These are phyloP conservation scores for Hystrix cristata DNA, from an alignment of 2,113 vertebrate genomes.

Conservation along the genomic window DNA sequence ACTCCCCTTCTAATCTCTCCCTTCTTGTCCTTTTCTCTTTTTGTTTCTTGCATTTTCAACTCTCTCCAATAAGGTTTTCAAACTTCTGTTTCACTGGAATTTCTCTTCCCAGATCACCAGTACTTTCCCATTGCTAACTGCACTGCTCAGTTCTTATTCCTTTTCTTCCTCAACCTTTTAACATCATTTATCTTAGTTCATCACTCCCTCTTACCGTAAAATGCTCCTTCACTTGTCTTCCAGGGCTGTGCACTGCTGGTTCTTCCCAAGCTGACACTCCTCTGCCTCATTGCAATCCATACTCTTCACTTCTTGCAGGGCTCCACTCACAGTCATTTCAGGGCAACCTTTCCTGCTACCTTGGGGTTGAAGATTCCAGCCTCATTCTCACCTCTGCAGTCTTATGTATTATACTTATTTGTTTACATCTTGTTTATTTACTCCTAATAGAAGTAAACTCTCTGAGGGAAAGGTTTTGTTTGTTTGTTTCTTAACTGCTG, in stretches of 20 bases:
- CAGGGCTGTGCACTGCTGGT: background rate
- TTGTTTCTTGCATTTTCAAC: background rate
- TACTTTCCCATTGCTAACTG: background rate
- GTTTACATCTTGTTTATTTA: background rate
- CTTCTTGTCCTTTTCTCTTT: background rate
- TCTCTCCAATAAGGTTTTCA: background rate
- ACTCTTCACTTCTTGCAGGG: background rate
- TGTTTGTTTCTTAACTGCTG: background rate
- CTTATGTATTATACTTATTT: background rate
- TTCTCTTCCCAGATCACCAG: background rate
- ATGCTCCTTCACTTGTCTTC: background rate
- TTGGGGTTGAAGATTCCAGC: background rate
- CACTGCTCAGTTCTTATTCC: background rate
- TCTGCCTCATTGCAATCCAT: background rate
- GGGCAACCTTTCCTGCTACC: background rate
- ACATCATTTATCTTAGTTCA: background rate
- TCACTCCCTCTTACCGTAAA: background rate
- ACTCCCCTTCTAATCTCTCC: background rate
- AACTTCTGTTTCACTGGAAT: background rate
- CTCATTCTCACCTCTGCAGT: background rate
- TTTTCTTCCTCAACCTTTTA: background rate
- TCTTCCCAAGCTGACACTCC: background rate
- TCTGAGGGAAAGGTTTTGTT: background rate
- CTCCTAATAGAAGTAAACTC: background rate
- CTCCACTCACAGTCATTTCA: background rate